Evolutionary conservation across 2,113 vertebrate species (phyloP), one percentile per base, ranked within the genome.

Genomic region (Sphyrna mokarran): DNA sequence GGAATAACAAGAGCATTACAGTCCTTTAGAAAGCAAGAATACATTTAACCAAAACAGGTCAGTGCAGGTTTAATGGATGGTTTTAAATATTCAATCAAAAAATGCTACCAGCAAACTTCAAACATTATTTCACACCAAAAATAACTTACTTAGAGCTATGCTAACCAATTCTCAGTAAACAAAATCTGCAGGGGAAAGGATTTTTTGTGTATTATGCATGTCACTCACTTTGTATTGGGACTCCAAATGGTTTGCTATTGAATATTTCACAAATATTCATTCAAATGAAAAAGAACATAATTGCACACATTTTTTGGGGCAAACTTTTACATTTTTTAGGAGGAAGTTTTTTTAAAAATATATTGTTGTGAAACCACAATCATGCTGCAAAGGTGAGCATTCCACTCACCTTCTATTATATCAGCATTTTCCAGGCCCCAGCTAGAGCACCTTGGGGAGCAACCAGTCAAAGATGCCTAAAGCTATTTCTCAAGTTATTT

Each of bases 31-130:
- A 76, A 95, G 40, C 40, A 70, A 95, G 40, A 54, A 72, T 13
- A 95, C 69, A 95, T 95, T 13, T 40, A 95, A 33, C 69, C 37
- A 72, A 72, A 70, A 43, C 69, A 95, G 69, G 40, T 95, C 69
- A 95, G 69, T 72, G 40, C 48, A 40, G 40, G 94, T 95, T 95
- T 95, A 95, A 95, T 72, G 69, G 69, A 43, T 23, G 43, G 69
- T 76, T 72, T 95, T 70, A 95, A 95, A 72, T 95, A 72, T 95
- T 95, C 94, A 72, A 95, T 95, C 68, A 95, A 54, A 83, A 40
- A 93, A 66, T 10, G 40, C 94, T 33, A 33, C 43, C 69, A 95
- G 26, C 43, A 16, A 95, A 95, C 94, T 54, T 54, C 94, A 54
- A 72, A 70, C 40, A 72, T 72, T 70, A 16, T 23, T 95, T 72